These are phyloP conservation scores for Vidua macroura DNA, from an alignment of 2,113 vertebrate species.

Conservation along the genomic window DNA sequence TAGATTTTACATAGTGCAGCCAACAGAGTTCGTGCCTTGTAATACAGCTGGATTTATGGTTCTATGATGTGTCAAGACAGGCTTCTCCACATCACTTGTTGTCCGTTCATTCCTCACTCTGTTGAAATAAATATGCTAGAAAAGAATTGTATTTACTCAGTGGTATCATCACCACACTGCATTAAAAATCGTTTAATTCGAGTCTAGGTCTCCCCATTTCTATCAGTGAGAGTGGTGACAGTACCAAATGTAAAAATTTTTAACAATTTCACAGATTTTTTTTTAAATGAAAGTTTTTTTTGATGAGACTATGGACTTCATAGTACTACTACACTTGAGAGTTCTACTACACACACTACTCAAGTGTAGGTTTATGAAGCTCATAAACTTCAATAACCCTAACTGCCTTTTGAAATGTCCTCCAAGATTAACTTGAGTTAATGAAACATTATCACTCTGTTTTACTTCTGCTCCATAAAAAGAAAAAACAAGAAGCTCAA, in stretches of 20 bases:
- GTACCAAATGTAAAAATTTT: background rate
- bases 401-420: background rate
- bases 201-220: background rate
- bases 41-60: background rate
- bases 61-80: background rate
- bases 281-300: fast-evolving
- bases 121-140: background rate
- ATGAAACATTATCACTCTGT: background rate
- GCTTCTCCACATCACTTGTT: background rate
- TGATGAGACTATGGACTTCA: background rate
- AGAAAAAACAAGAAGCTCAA: background rate
- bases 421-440: background rate
- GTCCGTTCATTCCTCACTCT: background rate
- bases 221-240: background rate
- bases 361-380: background rate
- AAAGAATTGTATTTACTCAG: background rate
- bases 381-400: background rate
- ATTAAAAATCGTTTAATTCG: background rate
- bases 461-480: background rate
- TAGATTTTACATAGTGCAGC: background rate
- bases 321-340: background rate
- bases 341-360: background rate
- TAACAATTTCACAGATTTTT: background rate
- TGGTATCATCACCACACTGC: background rate
- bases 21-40: background rate